These are phyloP conservation scores for Mimachlamys varia DNA, from an alignment of 2,888 invertebrate species.

Conservation along the genomic window DNA sequence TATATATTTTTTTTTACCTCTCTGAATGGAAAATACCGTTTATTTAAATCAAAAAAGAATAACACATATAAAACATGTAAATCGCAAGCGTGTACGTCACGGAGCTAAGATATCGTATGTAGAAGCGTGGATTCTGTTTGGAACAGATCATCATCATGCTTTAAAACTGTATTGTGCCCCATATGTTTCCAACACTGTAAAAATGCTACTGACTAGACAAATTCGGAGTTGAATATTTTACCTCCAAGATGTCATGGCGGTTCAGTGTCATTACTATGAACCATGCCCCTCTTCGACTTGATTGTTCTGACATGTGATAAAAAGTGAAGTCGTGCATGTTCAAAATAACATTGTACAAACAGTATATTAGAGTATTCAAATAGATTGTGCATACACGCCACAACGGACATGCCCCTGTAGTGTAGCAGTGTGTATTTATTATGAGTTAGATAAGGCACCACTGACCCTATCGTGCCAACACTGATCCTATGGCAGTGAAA, in stretches of 20 bases:
- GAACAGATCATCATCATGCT: too few species aligned
- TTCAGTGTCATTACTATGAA: neutral
- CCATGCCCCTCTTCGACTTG: neutral
- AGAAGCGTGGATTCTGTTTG: too few species aligned
- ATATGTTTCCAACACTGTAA: too few species aligned
- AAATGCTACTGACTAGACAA: too few species aligned
- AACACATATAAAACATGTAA: too few species aligned
- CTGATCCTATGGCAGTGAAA: neutral
- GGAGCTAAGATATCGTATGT: too few species aligned
- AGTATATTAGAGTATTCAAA: neutral
- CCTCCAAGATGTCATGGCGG: neutral
- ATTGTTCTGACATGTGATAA: neutral
- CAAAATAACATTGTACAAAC: neutral
- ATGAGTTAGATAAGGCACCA: neutral
- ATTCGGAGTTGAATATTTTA: neutral
- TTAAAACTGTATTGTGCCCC: too few species aligned
- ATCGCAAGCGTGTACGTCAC: too few species aligned
- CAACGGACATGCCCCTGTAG: neutral
- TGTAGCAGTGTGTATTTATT: neutral
- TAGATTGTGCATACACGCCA: neutral
- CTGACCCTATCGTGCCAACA: conserved; percentile 23
- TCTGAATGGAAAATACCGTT: too few species aligned
- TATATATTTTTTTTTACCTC: too few species aligned
- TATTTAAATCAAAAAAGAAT: too few species aligned
- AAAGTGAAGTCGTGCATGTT: neutral